Evolutionary conservation across 1,140 invertebrate species (phyloP), one percentile per base, ranked within the genome.

Genomic region (Drosophila tani): DNA sequence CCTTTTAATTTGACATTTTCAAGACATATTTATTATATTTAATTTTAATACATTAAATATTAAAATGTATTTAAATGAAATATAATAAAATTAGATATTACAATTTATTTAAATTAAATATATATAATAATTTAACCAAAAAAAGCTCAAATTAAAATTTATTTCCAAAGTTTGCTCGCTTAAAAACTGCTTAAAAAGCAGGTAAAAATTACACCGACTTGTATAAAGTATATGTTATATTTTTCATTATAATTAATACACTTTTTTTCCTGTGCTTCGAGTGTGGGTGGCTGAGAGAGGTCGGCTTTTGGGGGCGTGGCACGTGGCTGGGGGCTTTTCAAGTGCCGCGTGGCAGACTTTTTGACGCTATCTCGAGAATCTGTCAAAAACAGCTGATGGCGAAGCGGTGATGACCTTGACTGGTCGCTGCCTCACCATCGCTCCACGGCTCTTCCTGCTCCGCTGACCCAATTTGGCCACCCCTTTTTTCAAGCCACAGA

Each of bases 321-420:
- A 21, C 46, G 27, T 60, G 46, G 57, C 40, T 55, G 65, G 32
- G 35, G 53, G 19, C n/a, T 24, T 67, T 47, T 59, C 46, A 76
- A 76, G 73, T 58, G 64, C 64, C 65, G 55, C 55, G 70, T 73
- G 68, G 70, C 68, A 73, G 70, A 73, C 67, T 73, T 41, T 60
- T 51, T 47, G 70, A 73, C 67, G 70, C 69, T 35, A 32, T 38
- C 67, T 65, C 27, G 12, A 62, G 41, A 67, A 79, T 73, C 55
- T 74, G 68, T 67, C 76, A 74, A 62, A 66, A 73, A 38, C 64
- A 82, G 64, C 57, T 83, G 76, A 55, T 83, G 57, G 50, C 45
- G 46, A 38, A 40, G 32, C 38, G 35, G n/a, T 51, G 68, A 55
- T 81, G 46, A 81, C 82, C 82, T 84, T 85, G 82, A 77, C 21